Conservation (phyloP, 2,888 invertebrate species). For the Drosophila paramelanica region DNA sequence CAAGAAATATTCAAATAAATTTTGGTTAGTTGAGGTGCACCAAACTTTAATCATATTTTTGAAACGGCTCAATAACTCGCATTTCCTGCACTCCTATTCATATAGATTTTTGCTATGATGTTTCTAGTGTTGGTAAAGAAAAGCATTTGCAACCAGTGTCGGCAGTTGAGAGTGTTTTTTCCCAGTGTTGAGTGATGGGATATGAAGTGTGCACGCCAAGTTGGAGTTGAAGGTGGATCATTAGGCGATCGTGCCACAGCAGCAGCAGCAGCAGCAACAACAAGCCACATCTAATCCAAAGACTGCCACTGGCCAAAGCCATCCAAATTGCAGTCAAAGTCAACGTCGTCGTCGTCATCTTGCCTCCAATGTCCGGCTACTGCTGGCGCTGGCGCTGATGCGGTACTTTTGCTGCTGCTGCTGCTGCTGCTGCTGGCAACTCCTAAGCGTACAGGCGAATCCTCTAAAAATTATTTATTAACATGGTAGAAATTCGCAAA, state of each 20-base stretch:
- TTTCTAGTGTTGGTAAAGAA: background rate
- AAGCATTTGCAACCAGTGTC: background rate
- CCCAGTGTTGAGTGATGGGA: too few relatives aligned
- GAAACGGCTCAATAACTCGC: too few relatives aligned
- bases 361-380: conserved; percentile 37
- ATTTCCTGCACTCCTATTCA: background rate
- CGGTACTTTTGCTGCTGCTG: conserved; percentile 35
- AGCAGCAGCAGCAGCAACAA: background rate
- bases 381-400: conserved; percentile 43
- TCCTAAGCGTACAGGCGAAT: conserved; percentile 62
- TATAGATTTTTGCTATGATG: background rate
- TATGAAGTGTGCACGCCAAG: background rate
- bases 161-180: background rate
- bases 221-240: background rate
- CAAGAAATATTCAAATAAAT: too few relatives aligned
- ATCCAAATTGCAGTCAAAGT: conserved; percentile 11
- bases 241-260: background rate
- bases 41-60: too few relatives aligned
- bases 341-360: conserved; percentile 7
- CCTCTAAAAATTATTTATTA: conserved; percentile 85
- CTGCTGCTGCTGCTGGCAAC: conserved; percentile 46
- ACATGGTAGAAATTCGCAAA: conserved; percentile 82
- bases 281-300: conserved; percentile 49
- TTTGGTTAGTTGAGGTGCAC: too few relatives aligned
- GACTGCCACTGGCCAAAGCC: conserved; percentile 26